These are phyloP conservation scores for Rynchops niger DNA, from an alignment of 2,113 vertebrate species.

Conservation along the genomic window DNA sequence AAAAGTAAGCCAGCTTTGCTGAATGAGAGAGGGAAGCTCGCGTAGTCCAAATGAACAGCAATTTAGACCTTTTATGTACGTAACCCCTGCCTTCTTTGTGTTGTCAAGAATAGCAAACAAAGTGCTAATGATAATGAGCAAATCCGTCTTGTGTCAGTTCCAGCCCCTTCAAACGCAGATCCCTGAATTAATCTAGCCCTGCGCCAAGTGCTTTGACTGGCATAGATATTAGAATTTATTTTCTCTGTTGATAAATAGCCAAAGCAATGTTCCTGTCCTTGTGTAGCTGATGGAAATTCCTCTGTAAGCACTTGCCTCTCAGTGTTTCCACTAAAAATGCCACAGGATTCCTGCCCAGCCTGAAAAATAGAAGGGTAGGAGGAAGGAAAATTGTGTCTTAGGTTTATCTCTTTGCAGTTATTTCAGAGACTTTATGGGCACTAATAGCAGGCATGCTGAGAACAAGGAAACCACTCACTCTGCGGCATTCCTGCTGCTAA, in stretches of 20 bases:
- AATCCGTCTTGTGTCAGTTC: conserved; percentile 38
- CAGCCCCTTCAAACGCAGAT: background rate
- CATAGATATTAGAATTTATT: conserved; percentile 20
- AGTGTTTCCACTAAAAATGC: conserved; percentile 43
- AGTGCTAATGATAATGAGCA: conserved; percentile 38
- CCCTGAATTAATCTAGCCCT: background rate
- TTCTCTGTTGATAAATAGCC: conserved; percentile 29
- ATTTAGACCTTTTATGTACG: background rate
- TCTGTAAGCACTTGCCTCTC: background rate
- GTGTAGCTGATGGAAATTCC: conserved; percentile 21
- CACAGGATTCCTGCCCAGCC: background rate
- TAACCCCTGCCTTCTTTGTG: background rate
- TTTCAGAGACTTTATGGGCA: background rate
- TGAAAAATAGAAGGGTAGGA: background rate
- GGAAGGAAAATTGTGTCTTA: background rate
- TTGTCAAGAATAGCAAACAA: conserved; percentile 49
- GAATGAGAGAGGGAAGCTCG: background rate
- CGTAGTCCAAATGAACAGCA: background rate
- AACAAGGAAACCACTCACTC: conserved; percentile 18
- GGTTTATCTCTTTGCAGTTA: conserved; percentile 22
- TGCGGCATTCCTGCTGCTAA: background rate
- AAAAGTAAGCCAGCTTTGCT: background rate
- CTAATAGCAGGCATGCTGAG: background rate
- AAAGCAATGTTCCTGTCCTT: background rate
- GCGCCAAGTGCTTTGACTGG: background rate